Base-by-base conservation (phyloP, 2,888 invertebrate genomes). In the Serripes groenlandicus region DNA sequence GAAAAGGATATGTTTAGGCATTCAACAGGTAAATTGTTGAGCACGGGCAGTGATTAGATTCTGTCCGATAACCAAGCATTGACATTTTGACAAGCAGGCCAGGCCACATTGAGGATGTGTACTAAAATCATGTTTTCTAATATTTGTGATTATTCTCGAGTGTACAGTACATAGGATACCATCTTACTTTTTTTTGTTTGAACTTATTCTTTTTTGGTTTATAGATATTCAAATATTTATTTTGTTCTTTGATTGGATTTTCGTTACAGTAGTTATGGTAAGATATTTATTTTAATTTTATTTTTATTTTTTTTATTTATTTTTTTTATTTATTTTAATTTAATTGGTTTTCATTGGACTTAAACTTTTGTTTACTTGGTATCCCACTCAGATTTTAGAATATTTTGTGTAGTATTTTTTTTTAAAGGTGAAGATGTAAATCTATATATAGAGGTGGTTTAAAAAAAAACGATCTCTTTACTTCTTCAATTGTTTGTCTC, bases 21-120 rank as follows among this genome's bases (percentile, higher is more conserved):
- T 56, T 77, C 84, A 64, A 81, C 80, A 84, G 80, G 84, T 84
- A 77, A 78, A 79, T 54, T 76, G 79, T 23, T 42, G 26, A 56
- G 35, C 66, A 23, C 26, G 66, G 42, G 66, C 66, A 42, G 62
- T 66, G 66, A 66, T 66, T 66, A 66, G 66, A 66, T 42, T 66
- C 66, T 42, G 66, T 66, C 66, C 66, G 42, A 66, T 66, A 66
- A 42, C 28, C n/a, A 26, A 66, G 66, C 66, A 42, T 66, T 66
- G 66, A 66, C 66, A 66, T 66, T 66, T 66, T 66, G 66, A 66
- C 66, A 66, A 42, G 23, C 62, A 34, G 26, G 56, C 56, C 56
- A 26, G 21, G 49, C 21, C n/a, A n/a, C n/a, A n/a, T n/a, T n/a
- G n/a, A n/a, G n/a, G n/a, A n/a, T n/a, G n/a, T n/a, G n/a, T n/a